phyloP scores from a whole-genome alignment of 2,888 invertebrate genomes.

The Dicyrtomina minuta region DNA sequence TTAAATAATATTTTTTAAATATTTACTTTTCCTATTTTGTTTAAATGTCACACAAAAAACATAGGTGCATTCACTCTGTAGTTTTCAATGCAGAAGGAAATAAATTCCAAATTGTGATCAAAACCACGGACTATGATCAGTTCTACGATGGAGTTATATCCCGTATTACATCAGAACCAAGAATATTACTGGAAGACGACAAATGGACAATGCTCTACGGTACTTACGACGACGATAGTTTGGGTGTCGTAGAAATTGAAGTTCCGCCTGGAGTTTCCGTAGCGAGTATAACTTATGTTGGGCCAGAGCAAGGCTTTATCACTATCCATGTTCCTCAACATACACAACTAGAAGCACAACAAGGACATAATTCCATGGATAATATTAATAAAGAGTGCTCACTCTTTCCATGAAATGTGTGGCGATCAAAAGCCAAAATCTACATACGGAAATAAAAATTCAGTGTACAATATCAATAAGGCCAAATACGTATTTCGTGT shows the following conservation, averaged over 20 bases:
- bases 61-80: constrained; percentile 11
- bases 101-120: background rate
- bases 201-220: constrained; percentile 17
- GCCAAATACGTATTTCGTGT: no score
- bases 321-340: background rate
- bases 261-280: constrained; percentile 13
- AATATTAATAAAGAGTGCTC: no score
- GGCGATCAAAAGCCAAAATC: no score
- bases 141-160: constrained; percentile 1
- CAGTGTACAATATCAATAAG: no score
- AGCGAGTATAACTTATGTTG: background rate
- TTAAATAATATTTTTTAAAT: background rate
- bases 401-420: no score
- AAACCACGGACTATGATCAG: constrained; percentile 10
- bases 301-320: background rate
- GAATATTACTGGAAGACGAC: background rate
- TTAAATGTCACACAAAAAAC: background rate
- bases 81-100: background rate
- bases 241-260: constrained; percentile 18
- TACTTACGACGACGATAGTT: background rate
- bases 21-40: background rate
- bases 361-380: no score
- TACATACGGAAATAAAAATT: no score
- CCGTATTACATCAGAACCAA: background rate
- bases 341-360: no score